These are phyloP conservation scores for Labrus mixtus DNA, from an alignment of 2,113 vertebrate species.

Conservation along the genomic window DNA sequence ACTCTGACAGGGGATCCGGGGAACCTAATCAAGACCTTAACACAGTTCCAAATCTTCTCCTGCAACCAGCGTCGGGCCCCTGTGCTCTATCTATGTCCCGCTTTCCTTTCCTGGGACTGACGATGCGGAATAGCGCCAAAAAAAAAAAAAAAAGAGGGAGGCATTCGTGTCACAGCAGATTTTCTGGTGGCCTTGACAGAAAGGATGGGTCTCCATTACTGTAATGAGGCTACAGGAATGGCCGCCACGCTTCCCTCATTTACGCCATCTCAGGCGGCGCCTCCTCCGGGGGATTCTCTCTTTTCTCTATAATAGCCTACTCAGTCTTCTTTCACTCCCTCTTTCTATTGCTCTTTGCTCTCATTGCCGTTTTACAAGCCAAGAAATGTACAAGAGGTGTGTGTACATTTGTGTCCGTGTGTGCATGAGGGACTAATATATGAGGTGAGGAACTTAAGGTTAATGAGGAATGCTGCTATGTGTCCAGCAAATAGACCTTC, in stretches of 20 bases:
- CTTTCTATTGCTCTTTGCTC: conserved; percentile 63
- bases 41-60: conserved; percentile 71
- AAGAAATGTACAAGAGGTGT: conserved; percentile 66
- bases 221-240: conserved; percentile 86
- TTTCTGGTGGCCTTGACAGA: conserved; percentile 84
- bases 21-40: conserved; percentile 77
- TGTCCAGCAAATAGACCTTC: conserved; percentile 13
- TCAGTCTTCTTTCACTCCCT: conserved; percentile 81
- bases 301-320: conserved; percentile 82
- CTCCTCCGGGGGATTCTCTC: conserved; percentile 81
- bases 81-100: conserved; percentile 41
- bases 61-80: conserved; percentile 50
- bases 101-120: conserved; percentile 42
- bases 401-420: conserved; percentile 39
- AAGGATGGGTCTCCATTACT: conserved; percentile 86
- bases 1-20: conserved; percentile 71
- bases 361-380: conserved; percentile 62
- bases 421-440: conserved; percentile 11
- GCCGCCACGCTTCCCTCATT: conserved; percentile 82
- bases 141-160: conserved; percentile 67
- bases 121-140: conserved; percentile 61
- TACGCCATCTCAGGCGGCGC: conserved; percentile 79
- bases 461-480: conserved; percentile 43
- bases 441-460: conserved; percentile 20
- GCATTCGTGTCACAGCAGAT: conserved; percentile 77